Percentiles rank a stretch among this genome's conserved stretches.
These are phyloP conservation scores for human DNA, from an alignment of 2,113 vertebrate genomes.

Conservation along the genomic window DNA sequence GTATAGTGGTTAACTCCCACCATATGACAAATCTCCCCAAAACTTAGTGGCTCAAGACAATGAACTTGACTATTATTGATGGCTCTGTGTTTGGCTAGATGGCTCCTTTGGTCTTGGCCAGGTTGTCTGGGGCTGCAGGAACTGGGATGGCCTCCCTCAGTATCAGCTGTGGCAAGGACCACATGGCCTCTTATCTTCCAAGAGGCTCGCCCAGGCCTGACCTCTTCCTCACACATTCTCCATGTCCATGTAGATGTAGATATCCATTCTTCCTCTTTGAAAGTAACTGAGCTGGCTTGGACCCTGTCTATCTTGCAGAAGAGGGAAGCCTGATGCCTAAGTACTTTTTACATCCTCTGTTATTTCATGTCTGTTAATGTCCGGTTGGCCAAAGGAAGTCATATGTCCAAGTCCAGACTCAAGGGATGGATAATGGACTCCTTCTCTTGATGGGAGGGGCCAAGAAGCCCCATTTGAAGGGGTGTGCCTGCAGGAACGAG, in stretches of 20 bases:
- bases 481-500: fast-evolving
- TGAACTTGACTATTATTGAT: background rate
- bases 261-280: background rate
- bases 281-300: background rate
- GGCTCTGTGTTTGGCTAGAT: background rate
- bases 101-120: background rate
- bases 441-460: background rate
- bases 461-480: too few species aligned
- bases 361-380: background rate
- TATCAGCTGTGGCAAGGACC: background rate
- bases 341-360: background rate
- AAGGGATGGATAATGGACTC: background rate
- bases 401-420: background rate
- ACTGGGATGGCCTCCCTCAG: background rate
- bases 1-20: background rate
- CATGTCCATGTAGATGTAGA: background rate
- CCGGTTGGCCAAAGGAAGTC: background rate
- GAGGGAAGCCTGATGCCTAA: background rate
- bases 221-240: background rate
- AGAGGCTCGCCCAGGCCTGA: background rate
- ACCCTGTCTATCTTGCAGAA: background rate
- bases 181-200: background rate
- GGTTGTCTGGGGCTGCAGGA: background rate
- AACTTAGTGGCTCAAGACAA: background rate
- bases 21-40: background rate